Evolutionary conservation across 2,797 vertebrate genomes (phyloP), one percentile per base, ranked within the genome.

Genomic region (Caiman crocodilus): DNA sequence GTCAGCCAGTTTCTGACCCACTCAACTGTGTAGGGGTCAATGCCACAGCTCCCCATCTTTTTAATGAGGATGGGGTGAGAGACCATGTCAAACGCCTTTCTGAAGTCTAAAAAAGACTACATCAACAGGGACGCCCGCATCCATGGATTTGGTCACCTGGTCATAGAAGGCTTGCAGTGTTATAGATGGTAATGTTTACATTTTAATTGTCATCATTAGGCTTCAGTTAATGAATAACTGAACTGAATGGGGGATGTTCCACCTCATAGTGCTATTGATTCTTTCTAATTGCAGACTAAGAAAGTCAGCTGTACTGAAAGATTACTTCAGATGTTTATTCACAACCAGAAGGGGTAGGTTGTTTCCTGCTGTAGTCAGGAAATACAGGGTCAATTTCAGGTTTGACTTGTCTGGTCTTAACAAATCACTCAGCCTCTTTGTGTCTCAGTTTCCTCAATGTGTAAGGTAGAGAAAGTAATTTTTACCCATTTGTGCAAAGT

Each of bases 301-400:
- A 2, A 67, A 60, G 56, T 26, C 59, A 14, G 35, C 56, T 57
- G 26, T 79, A 50, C 87, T 61, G 57, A 5, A 42, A 35, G 79
- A 23, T 78, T 5, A 1, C 1, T 61, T 50, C 14, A 42, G 69
- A 73, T 21, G 14, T 50, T 73, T 73, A 32, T 16, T 73, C 69
- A 50, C 35, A 73, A 21, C 69, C 5, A 65, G 18, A 25, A 55
- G 15, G 0, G 69, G 26, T 1, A 14, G 11, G 14, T 4, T 0
- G 2, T 1, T 0, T 5, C 14, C 3, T 0, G 1, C 25, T 1
- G 0, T n/a, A 50, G 23, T 15, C 73, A 6, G 0, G 5, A 73
- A 76, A 17, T 2, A 13, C 0, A 0, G 5, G 7, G 14, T 18
- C 91, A 71, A 65, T 65, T 76, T 69, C 76, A 30, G 10, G 2